Percentiles rank a stretch among this genome's conserved stretches.
These are phyloP conservation scores for Lordiphosa clarofinis DNA, from an alignment of 1,140 invertebrate species.

Conservation along the genomic window DNA sequence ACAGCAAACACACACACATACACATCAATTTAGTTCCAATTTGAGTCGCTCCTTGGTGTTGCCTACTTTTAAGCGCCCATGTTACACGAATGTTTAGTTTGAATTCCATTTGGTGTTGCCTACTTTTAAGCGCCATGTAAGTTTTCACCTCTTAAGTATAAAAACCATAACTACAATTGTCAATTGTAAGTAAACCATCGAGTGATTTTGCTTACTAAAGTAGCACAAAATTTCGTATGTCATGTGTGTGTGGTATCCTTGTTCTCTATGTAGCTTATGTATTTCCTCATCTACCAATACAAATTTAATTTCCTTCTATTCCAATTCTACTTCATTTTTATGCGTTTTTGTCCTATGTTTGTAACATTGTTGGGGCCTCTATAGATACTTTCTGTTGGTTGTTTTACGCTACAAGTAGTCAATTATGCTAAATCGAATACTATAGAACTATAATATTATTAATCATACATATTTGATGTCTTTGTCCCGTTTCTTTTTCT, in stretches of 20 bases:
- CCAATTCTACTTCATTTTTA: conserved; percentile 23
- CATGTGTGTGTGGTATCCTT: conserved; percentile 44
- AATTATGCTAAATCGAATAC: conserved; percentile 38
- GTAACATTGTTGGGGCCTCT: conserved; percentile 8
- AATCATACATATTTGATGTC: conserved; percentile 54
- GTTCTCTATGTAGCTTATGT: conserved; percentile 38
- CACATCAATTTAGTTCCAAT: conserved; percentile 9
- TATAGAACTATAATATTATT: conserved; percentile 13
- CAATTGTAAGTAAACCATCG: conserved; percentile 66
- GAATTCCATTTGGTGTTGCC: conserved; percentile 44
- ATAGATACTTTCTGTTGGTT: conserved; percentile 19
- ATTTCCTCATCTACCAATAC: conserved; percentile 1
- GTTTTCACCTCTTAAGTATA: conserved; percentile 1
- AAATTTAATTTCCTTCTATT: conserved; percentile 1
- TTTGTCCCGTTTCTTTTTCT: conserved; percentile 71
- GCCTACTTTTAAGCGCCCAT: background rate
- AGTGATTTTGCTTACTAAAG: conserved; percentile 40
- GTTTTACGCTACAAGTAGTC: conserved; percentile 69
- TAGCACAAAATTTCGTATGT: conserved; percentile 20
- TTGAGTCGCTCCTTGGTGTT: conserved; percentile 41
- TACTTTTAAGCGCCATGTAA: conserved; percentile 39
- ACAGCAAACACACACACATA: conserved; percentile 13
- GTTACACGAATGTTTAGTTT: too few relatives aligned
- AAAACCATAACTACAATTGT: conserved; percentile 46
- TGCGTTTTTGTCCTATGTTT: conserved; percentile 14